Evolutionary conservation across 1,140 invertebrate genomes (phyloP).

Genomic region (Augochlora pura): DNA sequence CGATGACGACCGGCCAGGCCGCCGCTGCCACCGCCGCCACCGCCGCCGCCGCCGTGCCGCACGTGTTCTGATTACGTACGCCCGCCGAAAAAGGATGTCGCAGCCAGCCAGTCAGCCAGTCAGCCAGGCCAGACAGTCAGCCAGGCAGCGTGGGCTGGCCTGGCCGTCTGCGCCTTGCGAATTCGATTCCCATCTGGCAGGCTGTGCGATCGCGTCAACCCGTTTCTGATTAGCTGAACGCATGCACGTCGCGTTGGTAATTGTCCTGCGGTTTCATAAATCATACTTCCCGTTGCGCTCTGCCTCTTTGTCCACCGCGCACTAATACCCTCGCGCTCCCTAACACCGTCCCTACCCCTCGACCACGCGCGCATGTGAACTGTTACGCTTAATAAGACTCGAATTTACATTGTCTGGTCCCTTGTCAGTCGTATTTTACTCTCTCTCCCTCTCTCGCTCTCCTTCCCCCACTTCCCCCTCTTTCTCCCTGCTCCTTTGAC

Average conservation of each 20-base stretch:
- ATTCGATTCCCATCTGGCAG: conserved; percentile 35
- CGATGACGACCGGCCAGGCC: conserved; percentile 32
- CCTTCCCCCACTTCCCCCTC: too few relatives aligned
- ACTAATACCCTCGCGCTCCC: background rate
- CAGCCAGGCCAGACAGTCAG: conserved; percentile 6
- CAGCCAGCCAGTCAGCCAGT: conserved; percentile 11
- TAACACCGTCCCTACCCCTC: background rate
- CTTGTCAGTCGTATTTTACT: too few relatives aligned
- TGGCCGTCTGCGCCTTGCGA: conserved; percentile 36
- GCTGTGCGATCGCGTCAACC: conserved; percentile 13
- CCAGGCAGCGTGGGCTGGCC: conserved; percentile 29
- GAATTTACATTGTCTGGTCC: background rate
- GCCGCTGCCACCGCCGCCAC: too few relatives aligned
- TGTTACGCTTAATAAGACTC: conserved; percentile 3
- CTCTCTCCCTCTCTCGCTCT: too few relatives aligned
- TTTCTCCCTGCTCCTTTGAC: too few relatives aligned
- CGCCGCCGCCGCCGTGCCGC: conserved; percentile 14
- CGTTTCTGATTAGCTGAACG: conserved; percentile 25
- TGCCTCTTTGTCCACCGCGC: background rate
- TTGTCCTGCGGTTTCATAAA: conserved; percentile 28
- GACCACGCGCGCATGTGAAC: background rate
- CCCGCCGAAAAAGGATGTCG: conserved; percentile 47
- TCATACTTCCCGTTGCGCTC: conserved; percentile 11
- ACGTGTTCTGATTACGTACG: conserved; percentile 58
- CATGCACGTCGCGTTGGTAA: conserved; percentile 25